Evolutionary conservation across 1,140 invertebrate genomes (phyloP), one percentile per base, ranked within the genome.

Genomic region (Galendromus occidentalis): DNA sequence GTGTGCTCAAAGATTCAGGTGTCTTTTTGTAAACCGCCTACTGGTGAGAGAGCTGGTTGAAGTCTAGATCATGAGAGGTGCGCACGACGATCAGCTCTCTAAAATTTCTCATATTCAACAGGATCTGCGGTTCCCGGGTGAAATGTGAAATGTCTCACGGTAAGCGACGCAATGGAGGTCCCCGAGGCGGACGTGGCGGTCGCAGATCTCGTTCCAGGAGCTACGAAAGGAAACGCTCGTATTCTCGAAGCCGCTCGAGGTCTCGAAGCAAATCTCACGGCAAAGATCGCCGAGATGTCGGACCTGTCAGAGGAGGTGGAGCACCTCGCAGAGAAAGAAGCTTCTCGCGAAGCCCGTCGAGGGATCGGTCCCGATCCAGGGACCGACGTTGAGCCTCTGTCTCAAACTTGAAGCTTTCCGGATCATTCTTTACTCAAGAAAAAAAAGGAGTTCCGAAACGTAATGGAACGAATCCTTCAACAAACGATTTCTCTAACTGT

Each of bases 61-160:
- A 6, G 4, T 39, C 33, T 39, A 39, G 33, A n/a, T n/a, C n/a
- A n/a, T n/a, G n/a, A n/a, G n/a, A n/a, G n/a, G n/a, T n/a, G n/a
- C n/a, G n/a, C n/a, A n/a, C n/a, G n/a, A n/a, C n/a, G n/a, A n/a
- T n/a, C n/a, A n/a, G n/a, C n/a, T n/a, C n/a, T n/a, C n/a, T n/a
- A n/a, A n/a, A n/a, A n/a, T n/a, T n/a, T n/a, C n/a, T n/a, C n/a
- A n/a, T n/a, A n/a, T 79, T 28, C 69, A 87, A 85, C 65, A 82
- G 85, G 47, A 86, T 86, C 75, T 88, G 86, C 77, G 86, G 87
- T 7, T 85, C 84, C 20, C 81, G 86, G 72, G 85, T 90, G 51
- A 80, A 86, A 68, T 86, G 88, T 25, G 87, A 89, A 76, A 89
- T 89, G 87, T 89, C 86, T 0, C 88, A 84, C 69, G 87, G 87